Base-by-base conservation (phyloP, 2,888 invertebrate species). In the Dolichopus griseipennis region DNA sequence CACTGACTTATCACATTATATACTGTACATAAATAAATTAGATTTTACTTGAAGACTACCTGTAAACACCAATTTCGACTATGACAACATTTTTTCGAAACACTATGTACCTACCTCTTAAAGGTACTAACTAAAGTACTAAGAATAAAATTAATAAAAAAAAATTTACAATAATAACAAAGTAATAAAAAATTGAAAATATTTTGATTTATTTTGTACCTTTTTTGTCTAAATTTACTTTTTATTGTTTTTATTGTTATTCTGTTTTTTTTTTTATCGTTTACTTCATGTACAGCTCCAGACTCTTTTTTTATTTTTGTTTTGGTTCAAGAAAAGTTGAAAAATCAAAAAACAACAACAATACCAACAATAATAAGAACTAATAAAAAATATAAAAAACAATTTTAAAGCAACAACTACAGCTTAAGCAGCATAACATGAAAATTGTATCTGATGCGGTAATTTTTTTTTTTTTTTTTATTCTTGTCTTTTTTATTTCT, bases 391-490 rank as follows among this genome's bases (percentile, higher is more conserved):
- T 9, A 52, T 18, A 15, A 41, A 41, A 12, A 41, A 41, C 3
- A 41, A 41, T n/a, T 12, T 41, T 4, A 41, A 15, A 41, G 41
- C 41, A 41, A 41, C 41, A 41, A 41, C 41, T 41, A 41, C 41
- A 41, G 1, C 2, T 9, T 15, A n/a, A 41, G 15, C 41, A 41
- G 41, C 8, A 41, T 3, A 18, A 18, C 15, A 52, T 52, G 15
- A 52, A 52, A 52, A 52, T 52, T 52, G 15, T 52, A 52, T 52
- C n/a, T 52, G 52, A 52, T 52, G 52, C 52, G 52, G 52, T 52
- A 52, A 18, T 18, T 52, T 52, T 52, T 52, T 52, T 52, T 52
- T 52, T 52, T 2, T 15, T 52, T 52, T 52, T n/a, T 5, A 6
- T 15, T 41, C n/a, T n/a, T n/a, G n/a, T n/a, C n/a, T n/a, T n/a